Evolutionary conservation across 2,113 vertebrate species (phyloP).

Genomic region (Brachirus orientalis): DNA sequence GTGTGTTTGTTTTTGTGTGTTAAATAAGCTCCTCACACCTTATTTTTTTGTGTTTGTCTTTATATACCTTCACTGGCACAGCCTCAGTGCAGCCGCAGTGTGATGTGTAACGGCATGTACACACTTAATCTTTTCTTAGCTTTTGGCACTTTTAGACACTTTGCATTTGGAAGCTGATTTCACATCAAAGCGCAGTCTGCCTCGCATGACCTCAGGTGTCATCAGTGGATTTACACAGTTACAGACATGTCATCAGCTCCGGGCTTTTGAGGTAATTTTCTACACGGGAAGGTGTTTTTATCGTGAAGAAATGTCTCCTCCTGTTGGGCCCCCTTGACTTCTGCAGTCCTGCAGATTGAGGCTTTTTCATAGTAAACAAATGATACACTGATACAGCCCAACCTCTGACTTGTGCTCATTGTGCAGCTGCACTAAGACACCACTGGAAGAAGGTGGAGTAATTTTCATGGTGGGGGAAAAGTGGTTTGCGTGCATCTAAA

Average conservation of each 20-base stretch:
- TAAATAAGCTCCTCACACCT: too few species aligned
- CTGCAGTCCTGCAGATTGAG: background rate
- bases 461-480: background rate
- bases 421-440: conserved; percentile 8
- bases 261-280: background rate
- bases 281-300: background rate
- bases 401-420: background rate
- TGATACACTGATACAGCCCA: background rate
- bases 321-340: background rate
- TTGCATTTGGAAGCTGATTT: background rate
- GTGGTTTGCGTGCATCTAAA: conserved; percentile 52
- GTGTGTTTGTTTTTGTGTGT: too few species aligned
- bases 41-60: background rate
- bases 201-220: background rate
- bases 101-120: conserved; percentile 6
- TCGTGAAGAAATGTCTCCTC: background rate
- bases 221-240: background rate
- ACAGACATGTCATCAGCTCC: background rate
- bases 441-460: conserved; percentile 1
- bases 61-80: background rate
- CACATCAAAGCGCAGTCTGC: background rate
- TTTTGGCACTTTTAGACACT: conserved; percentile 1
- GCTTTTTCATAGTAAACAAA: background rate
- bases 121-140: background rate
- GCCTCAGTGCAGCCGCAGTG: background rate